Conservation (phyloP, 1,140 invertebrate species). For the Trinorchestia longiramus region DNA sequence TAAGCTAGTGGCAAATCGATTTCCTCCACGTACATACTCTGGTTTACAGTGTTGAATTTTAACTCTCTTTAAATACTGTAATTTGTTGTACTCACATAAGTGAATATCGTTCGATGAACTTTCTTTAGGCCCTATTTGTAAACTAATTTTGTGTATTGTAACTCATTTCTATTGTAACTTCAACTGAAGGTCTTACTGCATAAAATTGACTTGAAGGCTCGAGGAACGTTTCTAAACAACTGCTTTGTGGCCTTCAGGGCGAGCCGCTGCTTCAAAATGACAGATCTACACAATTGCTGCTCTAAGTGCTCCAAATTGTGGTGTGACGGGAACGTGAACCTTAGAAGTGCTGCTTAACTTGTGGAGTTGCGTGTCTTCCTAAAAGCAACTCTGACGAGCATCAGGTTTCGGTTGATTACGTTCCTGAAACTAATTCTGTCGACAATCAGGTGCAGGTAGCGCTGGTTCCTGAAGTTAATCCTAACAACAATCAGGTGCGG, state of each 20-base stretch:
- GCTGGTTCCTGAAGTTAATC: too few species aligned
- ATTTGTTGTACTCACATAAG: not conserved
- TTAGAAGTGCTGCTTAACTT: not conserved
- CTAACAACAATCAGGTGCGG: too few species aligned
- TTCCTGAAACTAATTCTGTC: too few species aligned
- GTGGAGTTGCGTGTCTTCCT: not conserved
- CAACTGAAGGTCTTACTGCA: not conserved
- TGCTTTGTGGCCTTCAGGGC: not conserved
- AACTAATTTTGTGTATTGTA: not conserved
- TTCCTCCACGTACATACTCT: not conserved
- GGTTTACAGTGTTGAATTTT: not conserved
- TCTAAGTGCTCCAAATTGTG: not conserved
- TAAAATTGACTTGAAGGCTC: not conserved
- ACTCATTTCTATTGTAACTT: not conserved
- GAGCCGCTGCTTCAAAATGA: not conserved
- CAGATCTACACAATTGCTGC: not conserved
- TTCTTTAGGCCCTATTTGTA: not conserved
- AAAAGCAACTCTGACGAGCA: not conserved
- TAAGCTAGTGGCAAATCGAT: not conserved
- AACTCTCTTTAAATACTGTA: not conserved
- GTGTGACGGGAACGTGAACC: not conserved
- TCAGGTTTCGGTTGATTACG: too few species aligned
- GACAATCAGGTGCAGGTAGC: too few species aligned
- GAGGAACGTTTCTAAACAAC: not conserved
- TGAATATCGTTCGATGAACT: not conserved